Base-by-base conservation (phyloP, 2,113 vertebrate species). In the Bombycilla garrulus region DNA sequence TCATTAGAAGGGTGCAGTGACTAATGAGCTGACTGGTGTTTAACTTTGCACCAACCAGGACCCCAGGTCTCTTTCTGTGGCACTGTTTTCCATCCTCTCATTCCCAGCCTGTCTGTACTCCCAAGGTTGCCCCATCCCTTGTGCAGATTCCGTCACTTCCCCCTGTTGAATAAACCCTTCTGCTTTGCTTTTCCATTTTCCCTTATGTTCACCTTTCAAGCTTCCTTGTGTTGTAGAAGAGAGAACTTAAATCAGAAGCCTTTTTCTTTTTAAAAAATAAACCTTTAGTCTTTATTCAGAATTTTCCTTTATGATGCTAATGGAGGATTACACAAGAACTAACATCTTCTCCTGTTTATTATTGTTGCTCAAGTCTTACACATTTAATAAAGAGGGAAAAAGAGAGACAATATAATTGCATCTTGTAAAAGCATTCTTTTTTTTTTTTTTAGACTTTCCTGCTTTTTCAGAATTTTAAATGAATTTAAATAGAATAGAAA, bases 301-400 rank as follows among this genome's bases (percentile, higher is more conserved):
- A 50, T 82, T 78, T 20, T 66, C 42, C 72, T 93, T 95, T 82
- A 90, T 91, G 21, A 94, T 86, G 90, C 6, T 92, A 95, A 96
- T 91, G 70, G 65, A 81, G 20, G 15, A 82, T 86, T 88, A 77
- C 29, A 77, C 45, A 90, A 57, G 58, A 93, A 91, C 40, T 76
- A 91, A 72, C 57, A 69, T 85, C 86, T 96, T 85, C 40, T 84
- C 57, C 53, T 91, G 74, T 94, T 95, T 95, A 91, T 93, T 95
- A 89, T 77, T 95, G 33, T 85, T 96, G 50, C 50, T 92, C 21
- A 58, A 87, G 66, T 79, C 66, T 91, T 89, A 40, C 33, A 82
- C 40, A 20, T 65, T 57, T 85, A 82, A 81, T 33, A 92, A 86
- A 92, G 17, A 84, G 16, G 88, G 80, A 83, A 76, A 69, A 79